These are phyloP conservation scores for Pteronura brasiliensis DNA, from an alignment of 2,113 vertebrate genomes.

Conservation along the genomic window DNA sequence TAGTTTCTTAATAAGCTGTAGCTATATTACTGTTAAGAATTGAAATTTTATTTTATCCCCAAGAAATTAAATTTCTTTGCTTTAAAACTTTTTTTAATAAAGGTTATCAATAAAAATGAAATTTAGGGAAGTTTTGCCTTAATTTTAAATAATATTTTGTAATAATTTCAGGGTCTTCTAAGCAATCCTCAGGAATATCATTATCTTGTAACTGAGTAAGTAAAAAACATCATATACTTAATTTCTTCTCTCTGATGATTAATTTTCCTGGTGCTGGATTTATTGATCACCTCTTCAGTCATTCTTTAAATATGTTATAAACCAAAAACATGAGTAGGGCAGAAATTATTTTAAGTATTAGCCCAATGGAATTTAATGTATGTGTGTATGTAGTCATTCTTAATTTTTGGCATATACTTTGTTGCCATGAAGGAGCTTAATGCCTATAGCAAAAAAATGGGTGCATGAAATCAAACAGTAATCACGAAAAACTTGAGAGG, in stretches of 20 bases:
- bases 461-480: neutral
- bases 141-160: neutral
- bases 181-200: neutral
- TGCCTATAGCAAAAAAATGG: neutral
- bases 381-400: neutral
- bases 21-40: neutral
- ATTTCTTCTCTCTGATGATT: neutral
- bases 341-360: neutral
- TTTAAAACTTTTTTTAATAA: neutral
- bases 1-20: neutral
- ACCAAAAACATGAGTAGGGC: neutral
- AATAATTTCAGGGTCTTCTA: neutral
- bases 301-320: neutral
- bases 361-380: neutral
- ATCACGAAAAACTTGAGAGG: neutral
- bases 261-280: neutral
- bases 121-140: neutral
- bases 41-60: neutral
- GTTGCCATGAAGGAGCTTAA: neutral
- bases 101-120: neutral
- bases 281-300: neutral
- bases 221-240: neutral
- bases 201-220: neutral
- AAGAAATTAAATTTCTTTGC: neutral
- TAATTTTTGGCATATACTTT: neutral